Evolutionary conservation across 1,140 invertebrate species (phyloP), one percentile per base, ranked within the genome.

Genomic region (Ladona fulva): DNA sequence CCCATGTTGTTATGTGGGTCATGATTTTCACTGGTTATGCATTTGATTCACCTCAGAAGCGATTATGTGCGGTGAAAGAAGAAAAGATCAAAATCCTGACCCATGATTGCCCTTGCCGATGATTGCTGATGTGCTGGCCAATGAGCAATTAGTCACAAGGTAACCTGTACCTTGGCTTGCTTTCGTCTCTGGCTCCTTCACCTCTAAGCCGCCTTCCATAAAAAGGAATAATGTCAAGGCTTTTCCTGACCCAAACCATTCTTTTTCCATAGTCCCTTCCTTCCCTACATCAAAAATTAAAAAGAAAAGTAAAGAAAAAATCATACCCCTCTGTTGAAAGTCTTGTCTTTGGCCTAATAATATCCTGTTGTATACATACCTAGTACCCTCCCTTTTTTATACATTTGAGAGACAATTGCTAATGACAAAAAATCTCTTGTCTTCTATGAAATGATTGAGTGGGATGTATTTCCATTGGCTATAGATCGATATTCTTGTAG

Each of bases 361-460:
- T 37, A 37, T 37, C 29, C 29, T 37, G 29, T 37, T 37, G 29
- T 37, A 37, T 37, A 37, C 29, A 37, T 37, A 37, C 29, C 29
- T 37, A 37, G 29, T 37, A 37, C 29, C 29, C 29, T 37, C 29
- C 52, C 52, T 19, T 66, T 66, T 66, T 66, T 66, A 66, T 66
- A 66, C 52, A 66, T 19, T 22, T 66, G 52, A 22, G n/a, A 66
- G n/a, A 66, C n/a, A 66, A 66, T 19, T 66, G 52, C n/a, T 66
- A 66, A 66, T 66, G 52, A 66, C n/a, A 66, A 66, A 66, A 66
- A 66, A 66, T 66, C 52, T 22, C 52, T 66, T 66, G 52, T 66
- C 52, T 66, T 66, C 52, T 66, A 66, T 19, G n/a, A 66, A 66
- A 66, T 16, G n/a, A 66, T 66, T 66, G n/a, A 66, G 14, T 66